A percentile compares a stretch with the other conserved stretches of the same genome.
Evolutionary conservation across 2,797 vertebrate genomes (phyloP).

Genomic region (Apogon hyalosoma): DNA sequence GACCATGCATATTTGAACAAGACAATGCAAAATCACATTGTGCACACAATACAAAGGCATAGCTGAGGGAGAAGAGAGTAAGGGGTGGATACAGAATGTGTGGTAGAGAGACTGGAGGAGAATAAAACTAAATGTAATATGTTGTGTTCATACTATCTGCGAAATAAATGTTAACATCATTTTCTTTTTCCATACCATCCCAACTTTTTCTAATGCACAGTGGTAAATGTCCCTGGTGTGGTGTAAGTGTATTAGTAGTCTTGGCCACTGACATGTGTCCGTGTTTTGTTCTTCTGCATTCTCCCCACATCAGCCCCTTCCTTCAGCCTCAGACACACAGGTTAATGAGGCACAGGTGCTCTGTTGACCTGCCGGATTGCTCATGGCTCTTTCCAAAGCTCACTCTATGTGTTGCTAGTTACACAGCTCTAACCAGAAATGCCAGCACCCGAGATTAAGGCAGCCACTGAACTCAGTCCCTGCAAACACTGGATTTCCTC

Average conservation of each 20-base stretch:
- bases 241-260: neutral
- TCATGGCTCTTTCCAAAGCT: constrained; percentile 54
- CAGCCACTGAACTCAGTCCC: constrained; percentile 53
- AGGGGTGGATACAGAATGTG: too few species aligned
- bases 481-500: constrained; percentile 50
- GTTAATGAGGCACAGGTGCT: constrained; percentile 72
- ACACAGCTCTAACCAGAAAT: constrained; percentile 52
- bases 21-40: too few species aligned
- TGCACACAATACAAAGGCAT: too few species aligned
- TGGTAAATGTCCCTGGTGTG: neutral
- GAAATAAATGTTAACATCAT: too few species aligned
- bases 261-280: neutral
- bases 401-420: constrained; percentile 40
- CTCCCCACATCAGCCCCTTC: constrained; percentile 24
- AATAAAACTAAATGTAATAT: too few species aligned
- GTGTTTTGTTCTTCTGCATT: constrained; percentile 17
- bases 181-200: too few species aligned
- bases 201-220: too few species aligned
- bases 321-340: constrained; percentile 29
- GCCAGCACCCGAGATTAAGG: constrained; percentile 52
- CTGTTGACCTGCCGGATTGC: constrained; percentile 60
- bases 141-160: too few species aligned
- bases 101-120: too few species aligned
- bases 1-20: too few species aligned
- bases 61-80: too few species aligned